Conservation (phyloP, 2,797 vertebrate genomes). For the Scarus forsteni region DNA sequence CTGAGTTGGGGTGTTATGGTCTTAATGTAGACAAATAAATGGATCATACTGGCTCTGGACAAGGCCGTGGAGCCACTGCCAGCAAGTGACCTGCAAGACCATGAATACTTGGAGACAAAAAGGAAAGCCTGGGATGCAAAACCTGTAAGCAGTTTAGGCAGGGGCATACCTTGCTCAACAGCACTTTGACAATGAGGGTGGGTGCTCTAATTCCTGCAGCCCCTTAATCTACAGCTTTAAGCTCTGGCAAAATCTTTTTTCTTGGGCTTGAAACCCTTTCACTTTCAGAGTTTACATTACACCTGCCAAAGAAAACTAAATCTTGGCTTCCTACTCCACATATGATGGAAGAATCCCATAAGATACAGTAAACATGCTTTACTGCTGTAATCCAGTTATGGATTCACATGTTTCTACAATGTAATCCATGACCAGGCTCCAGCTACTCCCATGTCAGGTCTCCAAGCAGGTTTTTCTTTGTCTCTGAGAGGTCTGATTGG, state of each 20-base stretch:
- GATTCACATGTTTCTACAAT: constrained; percentile 27
- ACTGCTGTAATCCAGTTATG: constrained; percentile 40
- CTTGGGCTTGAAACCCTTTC: constrained; percentile 40
- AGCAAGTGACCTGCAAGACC: constrained; percentile 41
- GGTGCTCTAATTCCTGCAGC: constrained; percentile 29
- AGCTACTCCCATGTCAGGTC: constrained; percentile 22
- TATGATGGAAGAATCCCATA: constrained; percentile 7
- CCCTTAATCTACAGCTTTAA: constrained; percentile 36
- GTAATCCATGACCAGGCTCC: constrained; percentile 35
- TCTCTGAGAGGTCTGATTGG: constrained; percentile 17
- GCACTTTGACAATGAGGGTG: constrained; percentile 43
- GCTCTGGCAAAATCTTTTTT: constrained; percentile 29
- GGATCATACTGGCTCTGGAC: constrained; percentile 59
- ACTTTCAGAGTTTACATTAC: constrained; percentile 34
- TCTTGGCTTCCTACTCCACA: constrained; percentile 5
- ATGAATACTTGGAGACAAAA: constrained; percentile 24
- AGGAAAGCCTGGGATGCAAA: constrained; percentile 19
- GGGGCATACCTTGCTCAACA: constrained; percentile 41
- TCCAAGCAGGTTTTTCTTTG: constrained; percentile 24
- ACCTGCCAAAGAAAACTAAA: constrained; percentile 12
- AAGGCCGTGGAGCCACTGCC: constrained; percentile 28
- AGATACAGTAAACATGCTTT: constrained; percentile 13
- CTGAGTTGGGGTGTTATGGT: constrained; percentile 20
- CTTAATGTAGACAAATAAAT: constrained; percentile 72
- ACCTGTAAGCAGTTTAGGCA: constrained; percentile 24